Evolutionary conservation across 2,888 invertebrate genomes (phyloP).

Genomic region (Campopleginae sp.): DNA sequence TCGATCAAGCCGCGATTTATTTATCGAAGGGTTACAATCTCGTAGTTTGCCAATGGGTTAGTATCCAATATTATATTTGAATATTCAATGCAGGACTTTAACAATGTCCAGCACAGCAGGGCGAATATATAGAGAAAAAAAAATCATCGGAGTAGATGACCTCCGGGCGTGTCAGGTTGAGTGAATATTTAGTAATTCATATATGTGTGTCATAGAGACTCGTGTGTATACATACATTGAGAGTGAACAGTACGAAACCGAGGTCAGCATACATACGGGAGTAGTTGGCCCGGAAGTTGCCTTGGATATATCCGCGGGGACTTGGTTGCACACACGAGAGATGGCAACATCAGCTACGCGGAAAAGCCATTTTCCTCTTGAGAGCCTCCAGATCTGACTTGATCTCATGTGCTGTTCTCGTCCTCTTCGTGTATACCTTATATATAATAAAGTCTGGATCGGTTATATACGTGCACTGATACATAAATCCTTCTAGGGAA

Average conservation of each 20-base stretch:
- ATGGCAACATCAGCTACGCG: constrained; percentile 66
- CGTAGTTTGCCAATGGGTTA: not conserved
- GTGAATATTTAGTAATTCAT: not conserved
- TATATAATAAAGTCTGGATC: constrained; percentile 50
- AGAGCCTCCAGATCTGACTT: constrained; percentile 66
- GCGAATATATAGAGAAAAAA: not conserved
- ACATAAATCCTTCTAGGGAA: constrained; percentile 54
- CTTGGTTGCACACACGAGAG: constrained; percentile 46
- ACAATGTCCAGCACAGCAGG: not conserved
- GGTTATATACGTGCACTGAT: constrained; percentile 35
- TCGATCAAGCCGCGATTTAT: not conserved
- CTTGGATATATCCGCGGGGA: constrained; percentile 58
- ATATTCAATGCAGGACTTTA: not conserved
- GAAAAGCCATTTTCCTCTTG: constrained; percentile 69
- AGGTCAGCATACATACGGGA: constrained; percentile 54
- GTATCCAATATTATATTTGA: not conserved
- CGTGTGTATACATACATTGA: not conserved
- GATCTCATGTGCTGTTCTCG: constrained; percentile 64
- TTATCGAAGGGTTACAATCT: not conserved
- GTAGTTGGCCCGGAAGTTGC: constrained; percentile 54
- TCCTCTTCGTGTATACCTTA: constrained; percentile 40
- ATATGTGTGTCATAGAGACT: not conserved
- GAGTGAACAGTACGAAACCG: constrained; percentile 4
- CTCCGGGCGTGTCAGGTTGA: not conserved
- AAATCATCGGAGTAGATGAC: not conserved